Base-by-base conservation (phyloP, 2,888 invertebrate genomes). In the Parasteatoda lunata region DNA sequence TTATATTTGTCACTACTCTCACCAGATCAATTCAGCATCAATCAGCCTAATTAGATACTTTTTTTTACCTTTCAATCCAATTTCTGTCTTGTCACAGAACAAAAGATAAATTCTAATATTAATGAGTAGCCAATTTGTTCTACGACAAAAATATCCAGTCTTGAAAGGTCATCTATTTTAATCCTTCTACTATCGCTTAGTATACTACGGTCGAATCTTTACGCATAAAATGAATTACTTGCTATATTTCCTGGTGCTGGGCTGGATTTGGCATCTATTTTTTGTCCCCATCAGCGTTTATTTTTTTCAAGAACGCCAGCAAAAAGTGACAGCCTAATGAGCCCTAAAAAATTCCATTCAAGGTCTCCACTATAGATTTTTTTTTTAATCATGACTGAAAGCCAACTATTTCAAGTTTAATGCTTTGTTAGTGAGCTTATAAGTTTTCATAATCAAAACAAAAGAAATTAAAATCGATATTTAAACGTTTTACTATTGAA, bases 241-340 rank as follows among this genome's bases (percentile, higher is more conserved):
- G 52, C 69, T 69, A 69, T 77, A 70, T 77, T 77, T 77, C 54
- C 69, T 68, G 77, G 69, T 69, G 68, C 45, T 7, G 45, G 15
- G 68, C 70, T 77, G 77, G 70, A 68, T 77, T 77, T 77, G 77
- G 77, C 77, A 77, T 77, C 30, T 77, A 69, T 11, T 69, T 45
- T 11, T 48, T 52, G 30, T 68, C 13, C 69, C 51, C 54, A 77
- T 77, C 77, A 77, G 77, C 68, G 70, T 13, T 52, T 68, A 54
- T 77, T 59, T 54, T 45, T 59, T 54, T 64, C 54, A 30, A 30
- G 30, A 30, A 30, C 30, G 30, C 30, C 4, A 9, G 4, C 30
- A 51, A 76, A 66, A 66, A 51, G 52, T 69, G 77, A 77, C 45
- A 68, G 68, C 54, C 77, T 77, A 77, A 77, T 77, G 77, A 77